A percentile compares a stretch with the other conserved stretches of the same genome.
These are phyloP conservation scores for Pristis pectinata DNA, from an alignment of 2,797 vertebrate genomes.

Conservation along the genomic window DNA sequence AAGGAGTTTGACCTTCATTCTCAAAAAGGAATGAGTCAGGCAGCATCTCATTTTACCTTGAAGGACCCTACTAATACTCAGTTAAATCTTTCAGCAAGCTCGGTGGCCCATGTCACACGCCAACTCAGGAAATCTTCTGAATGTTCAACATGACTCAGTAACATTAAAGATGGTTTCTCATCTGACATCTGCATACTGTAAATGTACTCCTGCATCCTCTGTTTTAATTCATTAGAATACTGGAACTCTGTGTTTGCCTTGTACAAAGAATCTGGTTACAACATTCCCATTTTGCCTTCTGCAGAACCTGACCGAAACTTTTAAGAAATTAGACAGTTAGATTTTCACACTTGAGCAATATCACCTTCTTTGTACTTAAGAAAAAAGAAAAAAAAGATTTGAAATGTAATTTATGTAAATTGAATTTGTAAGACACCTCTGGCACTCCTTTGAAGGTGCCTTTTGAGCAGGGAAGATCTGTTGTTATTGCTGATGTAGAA, in stretches of 20 bases:
- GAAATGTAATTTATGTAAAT: slow-evolving; percentile 62
- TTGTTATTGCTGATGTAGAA: slow-evolving; percentile 62
- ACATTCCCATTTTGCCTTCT: slow-evolving; percentile 95
- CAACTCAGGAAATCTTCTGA: slow-evolving; percentile 99
- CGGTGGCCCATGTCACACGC: slow-evolving; percentile 91
- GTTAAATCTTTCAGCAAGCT: slow-evolving; percentile 49
- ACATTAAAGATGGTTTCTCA: slow-evolving; percentile 72
- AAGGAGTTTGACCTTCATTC: slow-evolving; percentile 73
- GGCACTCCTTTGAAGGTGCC: slow-evolving; percentile 51
- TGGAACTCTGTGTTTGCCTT: slow-evolving; percentile 73
- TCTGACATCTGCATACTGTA: slow-evolving; percentile 82
- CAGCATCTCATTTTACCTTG: slow-evolving; percentile 68
- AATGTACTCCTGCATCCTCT: slow-evolving; percentile 77
- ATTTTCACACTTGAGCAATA: slow-evolving; percentile 75
- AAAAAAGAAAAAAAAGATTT: slow-evolving; percentile 52
- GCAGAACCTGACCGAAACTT: slow-evolving; percentile 68
- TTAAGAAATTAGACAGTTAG: slow-evolving; percentile 61
- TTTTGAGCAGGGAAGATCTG: slow-evolving; percentile 71
- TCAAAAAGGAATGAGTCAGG: slow-evolving; percentile 71
- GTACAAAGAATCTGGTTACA: slow-evolving; percentile 70
- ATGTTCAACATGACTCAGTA: slow-evolving; percentile 94
- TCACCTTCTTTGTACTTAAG: slow-evolving; percentile 73
- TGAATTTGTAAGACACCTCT: slow-evolving; percentile 58
- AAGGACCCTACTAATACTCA: slow-evolving; percentile 85
- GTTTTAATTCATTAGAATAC: slow-evolving; percentile 76